Base-by-base conservation (phyloP, 2,888 invertebrate species). In the Epistrophe eligans region DNA sequence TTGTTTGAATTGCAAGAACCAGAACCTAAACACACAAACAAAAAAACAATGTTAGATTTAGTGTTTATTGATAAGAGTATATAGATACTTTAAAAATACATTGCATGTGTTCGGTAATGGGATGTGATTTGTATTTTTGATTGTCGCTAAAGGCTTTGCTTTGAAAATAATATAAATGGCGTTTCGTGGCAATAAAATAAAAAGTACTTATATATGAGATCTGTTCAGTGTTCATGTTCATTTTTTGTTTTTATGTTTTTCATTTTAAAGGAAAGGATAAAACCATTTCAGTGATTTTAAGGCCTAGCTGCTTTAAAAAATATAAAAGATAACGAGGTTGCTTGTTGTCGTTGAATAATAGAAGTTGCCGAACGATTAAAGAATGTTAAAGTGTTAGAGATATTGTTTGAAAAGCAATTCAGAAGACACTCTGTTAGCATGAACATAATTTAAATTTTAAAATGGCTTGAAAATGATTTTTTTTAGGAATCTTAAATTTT, bases 41-140 rank as follows among this genome's bases (percentile, higher is more conserved):
- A 24, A 13, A 28, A 60, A 66, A 10, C 28, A 52, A 7, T 52
- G 35, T 55, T 67, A 58, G 52, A 55, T 73, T 76, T 58, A 50
- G n/a, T 48, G 35, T 17, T n/a, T 19, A 35, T 48, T 77, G 85
- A 85, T 85, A 81, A 85, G 67, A 70, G 48, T 35, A 9, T 35
- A 9, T 32, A 6, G 32, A 32, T 9, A 35, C 35, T 73, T 81
- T 80, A 70, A 64, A 85, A 64, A 64, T 35, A 60, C 55, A 58
- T 85, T 70, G 81, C 81, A 85, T 81, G 81, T 81, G 28, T 28
- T 57, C 55, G 52, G 48, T 81, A 77, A 80, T 77, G 73, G 84
- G 32, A 24, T 48, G 73, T 85, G 73, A 74, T 77, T 81, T 77
- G 38, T 73, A 43, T 11, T 67, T 24, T 57, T 67, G 57, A 72